Evolutionary conservation across 2,113 vertebrate genomes (phyloP), one percentile per base, ranked within the genome.

Genomic region (Xiphophorus couchianus): DNA sequence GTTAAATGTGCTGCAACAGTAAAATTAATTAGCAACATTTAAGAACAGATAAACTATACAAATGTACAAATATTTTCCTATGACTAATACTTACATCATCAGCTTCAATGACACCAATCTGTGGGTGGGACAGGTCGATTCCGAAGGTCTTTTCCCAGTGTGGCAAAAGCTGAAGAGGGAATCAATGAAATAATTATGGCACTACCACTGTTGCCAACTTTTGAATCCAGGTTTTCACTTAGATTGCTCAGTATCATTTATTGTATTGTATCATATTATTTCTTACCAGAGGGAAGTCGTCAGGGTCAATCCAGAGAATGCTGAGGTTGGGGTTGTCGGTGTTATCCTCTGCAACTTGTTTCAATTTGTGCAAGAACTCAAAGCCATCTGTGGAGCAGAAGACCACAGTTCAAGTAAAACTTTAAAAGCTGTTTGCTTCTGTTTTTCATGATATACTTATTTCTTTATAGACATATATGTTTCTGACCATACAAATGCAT

Each of bases 301-400:
- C 97, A 0, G 97, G 97, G 88, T 98, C 96, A 0, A 98, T 96
- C 97, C 97, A 98, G 88, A 97, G 89, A 87, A 98, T 97, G 88
- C 97, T 97, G 30, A 98, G 95, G 30, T 97, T 83, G 2, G 96
- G 95, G 79, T 98, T 95, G 5, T 97, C 95, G 0, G 95, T 97
- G 89, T 98, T 98, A 22, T 96, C 96, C 82, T 95, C 92, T 0
- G 96, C 96, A 75, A 98, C 96, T 11, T 96, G 35, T 88, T 98
- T 98, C 85, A 98, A 90, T 61, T 94, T 97, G 86, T 97, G 95
- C 86, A 98, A 90, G 92, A 98, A 97, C 87, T 97, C 97, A 13
- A 87, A 97, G 69, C 97, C 97, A 3, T 98, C 97, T 98, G 84
- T 67, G 30, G 29, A 74, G 27, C 13, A n/a, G 11, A 69, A 67